A percentile compares a stretch with the other conserved stretches of the same genome.
Conservation (phyloP, 2,113 vertebrate genomes). For the Larimichthys crocea region DNA sequence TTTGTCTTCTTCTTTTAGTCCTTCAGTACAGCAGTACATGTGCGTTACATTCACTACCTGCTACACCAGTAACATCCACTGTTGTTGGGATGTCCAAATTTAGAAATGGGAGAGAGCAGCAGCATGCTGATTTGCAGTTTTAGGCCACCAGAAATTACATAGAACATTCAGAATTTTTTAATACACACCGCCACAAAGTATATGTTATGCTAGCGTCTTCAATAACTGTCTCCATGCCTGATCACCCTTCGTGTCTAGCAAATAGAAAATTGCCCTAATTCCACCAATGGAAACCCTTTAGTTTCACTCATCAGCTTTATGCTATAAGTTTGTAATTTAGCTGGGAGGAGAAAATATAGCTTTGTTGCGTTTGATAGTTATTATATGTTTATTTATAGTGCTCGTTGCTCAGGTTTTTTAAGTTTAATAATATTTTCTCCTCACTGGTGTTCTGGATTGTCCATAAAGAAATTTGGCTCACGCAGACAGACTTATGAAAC, state of each 20-base stretch:
- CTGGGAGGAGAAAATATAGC: conserved; percentile 18
- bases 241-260: conserved; percentile 76
- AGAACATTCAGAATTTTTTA: conserved; percentile 83
- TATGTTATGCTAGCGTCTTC: conserved; percentile 79
- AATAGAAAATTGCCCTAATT: conserved; percentile 70
- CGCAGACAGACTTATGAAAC: conserved; percentile 1
- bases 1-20: neutral
- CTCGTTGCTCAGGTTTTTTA: neutral
- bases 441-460: conserved; percentile 7
- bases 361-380: conserved; percentile 14
- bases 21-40: conserved; percentile 10
- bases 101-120: conserved; percentile 76
- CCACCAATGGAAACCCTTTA: conserved; percentile 46
- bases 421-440: conserved; percentile 14
- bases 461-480: conserved; percentile 6
- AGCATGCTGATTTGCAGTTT: conserved; percentile 84
- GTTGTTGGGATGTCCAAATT: conserved; percentile 78
- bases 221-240: conserved; percentile 83
- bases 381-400: conserved; percentile 9
- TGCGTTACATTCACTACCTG: conserved; percentile 74
- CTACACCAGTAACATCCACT: conserved; percentile 70
- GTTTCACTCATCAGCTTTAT: conserved; percentile 50
- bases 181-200: conserved; percentile 84
- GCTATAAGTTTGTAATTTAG: conserved; percentile 39
- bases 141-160: conserved; percentile 84